Evolutionary conservation across 2,888 invertebrate genomes (phyloP).

Genomic region (Notodonta ziczac): DNA sequence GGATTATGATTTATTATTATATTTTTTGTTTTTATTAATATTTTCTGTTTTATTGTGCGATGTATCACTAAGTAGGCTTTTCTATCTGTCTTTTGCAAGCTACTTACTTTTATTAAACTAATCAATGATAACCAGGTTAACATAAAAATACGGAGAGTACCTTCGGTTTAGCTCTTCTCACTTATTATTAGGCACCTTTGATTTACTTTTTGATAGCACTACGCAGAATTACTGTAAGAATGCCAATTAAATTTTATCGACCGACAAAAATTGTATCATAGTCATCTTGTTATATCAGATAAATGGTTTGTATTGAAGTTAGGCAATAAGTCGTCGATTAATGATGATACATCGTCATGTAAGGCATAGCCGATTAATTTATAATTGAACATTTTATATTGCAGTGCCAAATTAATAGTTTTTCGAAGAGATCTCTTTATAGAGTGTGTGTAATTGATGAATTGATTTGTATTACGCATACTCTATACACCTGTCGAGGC

Average conservation of each 20-base stretch:
- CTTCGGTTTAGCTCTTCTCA: too few relatives aligned
- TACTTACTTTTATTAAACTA: too few relatives aligned
- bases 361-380: slow-evolving; percentile 15
- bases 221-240: not conserved
- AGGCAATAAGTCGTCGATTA: slow-evolving; percentile 17
- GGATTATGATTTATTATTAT: too few relatives aligned
- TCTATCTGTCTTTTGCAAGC: too few relatives aligned
- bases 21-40: too few relatives aligned
- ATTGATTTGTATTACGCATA: not conserved
- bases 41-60: too few relatives aligned
- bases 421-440: slow-evolving; percentile 16
- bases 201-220: too few relatives aligned
- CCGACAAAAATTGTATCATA: not conserved
- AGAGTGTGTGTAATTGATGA: not conserved
- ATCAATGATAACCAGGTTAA: too few relatives aligned
- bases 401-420: slow-evolving; percentile 16
- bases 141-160: too few relatives aligned
- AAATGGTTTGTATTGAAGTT: slow-evolving; percentile 20
- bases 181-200: too few relatives aligned
- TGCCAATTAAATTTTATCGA: not conserved
- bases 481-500: too few relatives aligned
- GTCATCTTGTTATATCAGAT: slow-evolving; percentile 18
- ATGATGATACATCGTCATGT: slow-evolving; percentile 15
- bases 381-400: slow-evolving; percentile 9
- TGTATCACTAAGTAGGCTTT: too few relatives aligned